Base-by-base conservation (phyloP, 2,797 vertebrate species). In the Diglossa cyanea region DNA sequence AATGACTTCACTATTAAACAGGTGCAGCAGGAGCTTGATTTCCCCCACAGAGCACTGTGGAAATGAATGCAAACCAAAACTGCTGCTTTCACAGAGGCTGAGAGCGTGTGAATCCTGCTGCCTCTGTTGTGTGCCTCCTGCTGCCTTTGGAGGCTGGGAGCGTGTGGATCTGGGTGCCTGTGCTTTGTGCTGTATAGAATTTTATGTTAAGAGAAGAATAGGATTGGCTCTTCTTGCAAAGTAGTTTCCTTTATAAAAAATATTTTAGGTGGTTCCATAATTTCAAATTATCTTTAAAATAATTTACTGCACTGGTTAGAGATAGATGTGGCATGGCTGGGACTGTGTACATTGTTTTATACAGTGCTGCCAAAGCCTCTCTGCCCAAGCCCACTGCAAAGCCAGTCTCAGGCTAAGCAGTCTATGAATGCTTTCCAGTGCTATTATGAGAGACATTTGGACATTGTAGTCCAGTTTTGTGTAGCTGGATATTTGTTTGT, bases 1-100 rank as follows among this genome's bases (percentile, higher is more conserved):
- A 99, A 99, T 95, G 98, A 99, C 98, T 99, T 99, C 97, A 99
- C 98, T 97, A 99, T 99, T 97, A 99, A 99, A 98, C 98, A 99
- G 98, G 98, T 98, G 94, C 96, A 96, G 82, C 96, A 96, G 95
- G 94, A 97, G 90, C 96, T 97, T 96, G 93, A 86, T 95, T 97
- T 92, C 92, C 90, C 71, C 91, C 93, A 90, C 92, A 91, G 95
- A 96, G 39, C 74, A 62, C 94, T 96, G 89, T 92, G 94, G 94
- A 94, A 95, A 88, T 91, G 85, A 93, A 93, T 95, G 88, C 72
- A 84, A 95, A 94, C 90, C 78, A 7, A 94, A 94, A 78, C 94
- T 95, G 91, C 91, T 95, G 94, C 93, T 94, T 95, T 93, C 88
- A 75, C 86, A 39, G 92, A 91, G 79, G 93, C 90, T 91, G 91